phyloP scores from a whole-genome alignment of 2,113 vertebrate genomes.

The Strix aluco region DNA sequence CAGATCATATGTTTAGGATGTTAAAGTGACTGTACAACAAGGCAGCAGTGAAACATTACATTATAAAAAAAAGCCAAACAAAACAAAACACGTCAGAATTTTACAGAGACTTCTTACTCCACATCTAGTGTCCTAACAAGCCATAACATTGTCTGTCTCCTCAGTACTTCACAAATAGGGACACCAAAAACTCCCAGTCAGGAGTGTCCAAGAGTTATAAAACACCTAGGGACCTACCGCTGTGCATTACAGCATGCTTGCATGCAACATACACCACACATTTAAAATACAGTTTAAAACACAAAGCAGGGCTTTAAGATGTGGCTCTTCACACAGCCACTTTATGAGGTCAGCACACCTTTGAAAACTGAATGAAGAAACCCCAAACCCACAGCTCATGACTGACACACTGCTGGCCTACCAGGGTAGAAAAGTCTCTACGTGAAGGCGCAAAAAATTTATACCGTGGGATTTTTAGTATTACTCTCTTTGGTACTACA shows the following conservation, averaged over 20 bases:
- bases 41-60: not conserved
- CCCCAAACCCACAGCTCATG: not conserved
- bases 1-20: not conserved
- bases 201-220: not conserved
- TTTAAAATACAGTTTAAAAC: not conserved
- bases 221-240: not conserved
- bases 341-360: not conserved
- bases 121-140: not conserved
- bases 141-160: not conserved
- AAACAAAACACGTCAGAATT: not conserved
- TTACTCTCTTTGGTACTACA: not conserved
- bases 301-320: not conserved
- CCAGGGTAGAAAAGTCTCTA: not conserved
- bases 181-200: not conserved
- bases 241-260: not conserved
- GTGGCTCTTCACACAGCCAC: not conserved
- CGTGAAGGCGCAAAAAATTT: not conserved
- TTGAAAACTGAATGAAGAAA: not conserved
- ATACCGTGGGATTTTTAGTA: not conserved
- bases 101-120: not conserved
- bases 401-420: not conserved
- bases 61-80: not conserved
- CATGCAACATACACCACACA: not conserved
- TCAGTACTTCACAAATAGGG: not conserved
- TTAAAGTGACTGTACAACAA: not conserved